A percentile compares a stretch with the other conserved stretches of the same genome.
Conservation (phyloP, 2,888 invertebrate species). For the Resseliella maxima region DNA sequence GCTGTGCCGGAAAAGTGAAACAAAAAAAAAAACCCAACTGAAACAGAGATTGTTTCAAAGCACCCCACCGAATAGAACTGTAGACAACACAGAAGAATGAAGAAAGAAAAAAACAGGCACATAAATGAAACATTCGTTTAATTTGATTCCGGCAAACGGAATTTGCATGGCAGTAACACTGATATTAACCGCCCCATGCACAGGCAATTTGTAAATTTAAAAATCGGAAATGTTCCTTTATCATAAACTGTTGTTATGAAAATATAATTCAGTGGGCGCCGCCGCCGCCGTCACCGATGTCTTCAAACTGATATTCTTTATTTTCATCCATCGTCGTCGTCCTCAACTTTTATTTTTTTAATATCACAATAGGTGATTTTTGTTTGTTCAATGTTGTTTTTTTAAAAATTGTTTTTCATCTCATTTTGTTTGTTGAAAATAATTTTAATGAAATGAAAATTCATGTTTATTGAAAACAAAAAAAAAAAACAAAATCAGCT, state of each 20-base stretch:
- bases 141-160: slow-evolving; percentile 54
- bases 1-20: slow-evolving; percentile 34
- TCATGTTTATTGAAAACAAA: neutral
- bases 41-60: neutral
- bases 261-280: slow-evolving; percentile 32
- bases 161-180: slow-evolving; percentile 49
- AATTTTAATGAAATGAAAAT: neutral
- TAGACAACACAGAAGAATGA: no score
- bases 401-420: neutral
- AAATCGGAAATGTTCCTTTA: slow-evolving; percentile 25
- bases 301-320: no score
- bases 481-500: neutral
- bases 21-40: neutral
- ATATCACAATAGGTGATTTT: no score
- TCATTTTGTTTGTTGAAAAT: neutral
- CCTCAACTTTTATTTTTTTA: no score
- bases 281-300: neutral
- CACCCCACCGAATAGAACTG: neutral
- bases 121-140: slow-evolving; percentile 34
- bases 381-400: no score
- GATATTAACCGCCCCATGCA: slow-evolving; percentile 19
- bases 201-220: slow-evolving; percentile 47
- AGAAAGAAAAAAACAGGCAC: neutral
- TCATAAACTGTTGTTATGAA: slow-evolving; percentile 44
- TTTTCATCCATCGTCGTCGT: no score